Base-by-base conservation (phyloP, 2,113 vertebrate genomes). In the Rhinolophus ferrumequinum region DNA sequence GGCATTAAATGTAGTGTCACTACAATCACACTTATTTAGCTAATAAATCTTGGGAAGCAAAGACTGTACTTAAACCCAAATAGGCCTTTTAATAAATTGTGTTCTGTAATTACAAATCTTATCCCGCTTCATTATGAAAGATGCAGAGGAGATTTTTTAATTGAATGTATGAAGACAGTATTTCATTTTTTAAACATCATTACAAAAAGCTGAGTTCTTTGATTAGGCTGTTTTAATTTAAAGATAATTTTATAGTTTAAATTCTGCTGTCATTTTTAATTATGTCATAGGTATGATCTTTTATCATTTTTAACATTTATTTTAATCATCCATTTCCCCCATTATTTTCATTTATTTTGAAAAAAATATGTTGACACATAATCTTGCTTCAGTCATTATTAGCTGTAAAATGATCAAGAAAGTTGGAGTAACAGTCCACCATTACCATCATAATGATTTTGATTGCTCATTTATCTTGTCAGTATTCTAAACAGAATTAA, bases 361-460 rank as follows among this genome's bases (percentile, higher is more conserved):
- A 81, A 80, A 80, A 9, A 47, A 75, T 75, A 88, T 6, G 92
- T 54, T 95, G 67, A 21, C 73, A 97, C 50, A 81, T 97, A 97
- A 92, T 1, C 14, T 88, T 62, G 50, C 13, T 88, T 82, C 66
- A 92, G 6, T 89, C 79, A 89, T 58, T 93, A 22, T 88, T 94
- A 66, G 9, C 35, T 76, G n/a, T 85, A 96, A 97, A 97, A 97
- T 97, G 69, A 96, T 60, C n/a, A 88, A 73, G 70, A 64, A 95
- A 1, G 0, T 88, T 30, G 86, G 54, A 44, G 81, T 4, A 85
- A 93, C 15, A 95, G 67, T 69, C 14, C 5, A 58, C 93, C 67
- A 66, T 97, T 97, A 97, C 10, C 77, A 88, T 91, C n/a, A 80
- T 79, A 96, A 88, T 95, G 83, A 96, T 98, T 98, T 96, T n/a